phyloP scores from a whole-genome alignment of 2,888 invertebrate species.

The Spatulosminthurus flaviceps region DNA sequence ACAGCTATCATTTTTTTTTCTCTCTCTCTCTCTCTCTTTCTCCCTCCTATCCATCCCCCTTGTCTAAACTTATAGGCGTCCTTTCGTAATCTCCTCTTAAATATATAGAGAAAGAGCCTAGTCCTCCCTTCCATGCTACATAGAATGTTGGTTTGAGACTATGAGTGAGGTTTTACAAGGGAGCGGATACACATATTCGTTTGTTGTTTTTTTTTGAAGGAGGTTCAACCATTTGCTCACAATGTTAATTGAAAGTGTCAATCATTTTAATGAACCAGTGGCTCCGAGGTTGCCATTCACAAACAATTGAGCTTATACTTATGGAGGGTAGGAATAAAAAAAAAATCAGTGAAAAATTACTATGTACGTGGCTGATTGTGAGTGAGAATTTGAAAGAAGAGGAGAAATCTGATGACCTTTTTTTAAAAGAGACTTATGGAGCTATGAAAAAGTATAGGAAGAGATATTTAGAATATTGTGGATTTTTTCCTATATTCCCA shows the following conservation, averaged over 20 bases:
- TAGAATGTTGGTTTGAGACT: too few species aligned
- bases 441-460: not conserved
- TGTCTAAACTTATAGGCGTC: not conserved
- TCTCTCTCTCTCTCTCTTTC: not conserved
- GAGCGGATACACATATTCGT: conserved; percentile 18
- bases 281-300: conserved; percentile 45
- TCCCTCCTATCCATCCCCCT: too few species aligned
- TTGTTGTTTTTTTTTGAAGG: conserved; percentile 54
- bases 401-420: too few species aligned
- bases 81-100: too few species aligned
- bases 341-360: not conserved
- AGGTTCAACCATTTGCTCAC: conserved; percentile 61
- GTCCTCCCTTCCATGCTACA: too few species aligned
- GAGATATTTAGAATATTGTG: not conserved
- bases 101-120: too few species aligned
- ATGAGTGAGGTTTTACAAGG: not conserved
- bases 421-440: too few species aligned
- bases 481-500: not conserved
- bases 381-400: not conserved
- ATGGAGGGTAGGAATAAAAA: not conserved
- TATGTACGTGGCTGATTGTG: conserved; percentile 1
- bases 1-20: conserved; percentile 36
- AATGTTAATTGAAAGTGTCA: conserved; percentile 80
- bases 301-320: too few species aligned
- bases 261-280: conserved; percentile 79